Conservation (phyloP, 2,888 invertebrate genomes). For the Limnephilus marmoratus region DNA sequence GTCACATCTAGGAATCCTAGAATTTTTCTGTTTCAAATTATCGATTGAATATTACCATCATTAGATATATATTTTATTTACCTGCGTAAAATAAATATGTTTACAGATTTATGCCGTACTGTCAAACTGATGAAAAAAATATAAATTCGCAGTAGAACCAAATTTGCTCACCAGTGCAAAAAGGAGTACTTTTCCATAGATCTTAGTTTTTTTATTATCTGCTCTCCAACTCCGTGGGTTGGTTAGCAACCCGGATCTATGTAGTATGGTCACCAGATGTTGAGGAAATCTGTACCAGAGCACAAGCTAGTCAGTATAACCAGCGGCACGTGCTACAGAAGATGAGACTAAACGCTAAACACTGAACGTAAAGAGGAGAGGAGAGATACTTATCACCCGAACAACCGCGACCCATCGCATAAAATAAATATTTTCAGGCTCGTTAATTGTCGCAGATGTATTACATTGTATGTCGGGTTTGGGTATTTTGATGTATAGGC, state of each 20-base stretch:
- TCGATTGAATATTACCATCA: too few relatives aligned
- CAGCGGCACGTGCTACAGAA: constrained; percentile 24
- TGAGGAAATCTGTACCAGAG: constrained; percentile 4
- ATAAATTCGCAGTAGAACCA: too few relatives aligned
- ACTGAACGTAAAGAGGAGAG: constrained; percentile 25
- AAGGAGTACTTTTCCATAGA: neutral
- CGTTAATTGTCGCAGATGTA: constrained; percentile 38
- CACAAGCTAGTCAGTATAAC: neutral
- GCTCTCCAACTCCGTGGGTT: neutral
- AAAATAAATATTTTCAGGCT: constrained; percentile 24
- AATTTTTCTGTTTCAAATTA: too few relatives aligned
- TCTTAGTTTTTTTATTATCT: neutral
- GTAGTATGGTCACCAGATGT: constrained; percentile 54
- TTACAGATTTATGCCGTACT: too few relatives aligned
- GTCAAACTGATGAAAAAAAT: too few relatives aligned
- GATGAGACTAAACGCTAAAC: neutral
- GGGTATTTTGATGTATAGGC: neutral
- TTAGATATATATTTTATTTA: too few relatives aligned
- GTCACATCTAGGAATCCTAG: too few relatives aligned
- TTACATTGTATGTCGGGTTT: neutral
- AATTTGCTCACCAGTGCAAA: too few relatives aligned
- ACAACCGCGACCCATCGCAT: constrained; percentile 4
- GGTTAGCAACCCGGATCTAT: neutral
- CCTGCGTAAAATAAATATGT: too few relatives aligned
- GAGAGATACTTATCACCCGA: constrained; percentile 23